Evolutionary conservation across 2,888 invertebrate genomes (phyloP), one percentile per base, ranked within the genome.

Genomic region (Ophioninae sp.): DNA sequence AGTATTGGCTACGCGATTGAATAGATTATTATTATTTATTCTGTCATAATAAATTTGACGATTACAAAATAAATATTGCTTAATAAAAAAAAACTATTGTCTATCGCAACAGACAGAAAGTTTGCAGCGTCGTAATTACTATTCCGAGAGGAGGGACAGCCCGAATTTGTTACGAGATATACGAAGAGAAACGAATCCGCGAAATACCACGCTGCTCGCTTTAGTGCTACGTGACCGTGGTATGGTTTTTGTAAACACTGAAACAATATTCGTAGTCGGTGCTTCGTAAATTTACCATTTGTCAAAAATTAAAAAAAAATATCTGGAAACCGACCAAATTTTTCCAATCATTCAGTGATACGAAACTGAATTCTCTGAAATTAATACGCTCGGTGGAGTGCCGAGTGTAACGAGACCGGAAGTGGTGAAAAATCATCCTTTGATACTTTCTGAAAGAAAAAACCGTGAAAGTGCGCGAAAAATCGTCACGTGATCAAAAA

Each of bases 211-310:
- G 17, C 65, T 84, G 37, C 67, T 73, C 68, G 75, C 81, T 23
- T 23, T 79, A 13, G 79, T 81, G 56, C 75, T 79, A 79, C 81
- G 79, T 44, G 67, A 72, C 10, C 79, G 84, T 67, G 81, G 81
- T 73, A 62, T 84, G 13, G 57, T 81, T 73, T 79, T 84, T 50
- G 80, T 76, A 70, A 70, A 82, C 65, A 56, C 64, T 50, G 69
- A 80, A 70, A 85, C 79, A 56, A 61, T 86, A 84, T 85, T 83
- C 73, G 79, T 86, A 65, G 84, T 85, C 72, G 70, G 85, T 84
- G 84, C 44, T 79, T 80, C 83, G 41, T 83, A 80, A 67, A 77
- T 57, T 68, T 23, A 20, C 69, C 10, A 44, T 50, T 37, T 62
- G 74, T 30, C 10, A 21, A 59, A 57, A 30, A 37, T 30, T 39